These are phyloP conservation scores for Cydia pomonella DNA, from an alignment of 1,140 invertebrate species.

Conservation along the genomic window DNA sequence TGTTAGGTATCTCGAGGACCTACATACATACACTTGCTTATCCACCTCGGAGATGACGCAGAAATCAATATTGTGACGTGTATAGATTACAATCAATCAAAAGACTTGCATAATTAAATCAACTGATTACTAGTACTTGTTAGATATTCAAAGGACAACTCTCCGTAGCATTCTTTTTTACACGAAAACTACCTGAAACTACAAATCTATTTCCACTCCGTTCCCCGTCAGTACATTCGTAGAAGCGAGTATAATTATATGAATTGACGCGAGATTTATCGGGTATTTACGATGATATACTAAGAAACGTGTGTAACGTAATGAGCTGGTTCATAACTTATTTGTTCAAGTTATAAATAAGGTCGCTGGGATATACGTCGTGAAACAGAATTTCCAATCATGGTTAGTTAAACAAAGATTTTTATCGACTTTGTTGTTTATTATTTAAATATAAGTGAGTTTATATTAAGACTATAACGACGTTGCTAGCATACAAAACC, in stretches of 20 bases:
- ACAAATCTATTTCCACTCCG: not conserved
- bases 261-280: slow-evolving; percentile 11
- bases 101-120: not conserved
- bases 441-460: too few species aligned
- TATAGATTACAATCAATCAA: slow-evolving; percentile 4
- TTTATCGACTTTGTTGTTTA: too few species aligned
- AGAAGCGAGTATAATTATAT: slow-evolving; percentile 10
- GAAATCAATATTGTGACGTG: not conserved
- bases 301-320: slow-evolving; percentile 17
- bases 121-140: not conserved
- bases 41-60: not conserved
- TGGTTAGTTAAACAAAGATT: too few species aligned
- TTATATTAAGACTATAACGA: too few species aligned
- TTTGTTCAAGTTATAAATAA: not conserved
- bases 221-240: not conserved
- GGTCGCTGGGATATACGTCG: not conserved
- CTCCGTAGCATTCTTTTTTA: not conserved
- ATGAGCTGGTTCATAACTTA: not conserved
- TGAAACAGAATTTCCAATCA: too few species aligned
- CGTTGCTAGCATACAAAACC: too few species aligned
- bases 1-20: too few species aligned
- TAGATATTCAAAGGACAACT: slow-evolving; percentile 3
- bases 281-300: not conserved
- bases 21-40: too few species aligned
- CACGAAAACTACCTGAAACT: not conserved